These are phyloP conservation scores for Mylabris sibirica DNA, from an alignment of 2,888 invertebrate species.

Conservation along the genomic window DNA sequence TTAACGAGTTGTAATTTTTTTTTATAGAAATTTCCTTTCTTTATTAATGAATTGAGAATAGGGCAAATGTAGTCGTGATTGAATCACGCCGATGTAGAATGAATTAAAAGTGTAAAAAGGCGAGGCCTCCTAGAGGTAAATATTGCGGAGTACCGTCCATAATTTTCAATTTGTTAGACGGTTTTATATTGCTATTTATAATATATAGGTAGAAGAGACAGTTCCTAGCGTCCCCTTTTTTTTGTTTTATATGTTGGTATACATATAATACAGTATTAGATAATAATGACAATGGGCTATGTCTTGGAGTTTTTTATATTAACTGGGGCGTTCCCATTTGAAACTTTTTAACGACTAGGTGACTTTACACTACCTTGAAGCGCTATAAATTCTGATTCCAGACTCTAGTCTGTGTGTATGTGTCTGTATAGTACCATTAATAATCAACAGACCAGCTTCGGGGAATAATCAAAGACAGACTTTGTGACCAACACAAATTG, in stretches of 20 bases:
- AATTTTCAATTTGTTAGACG: constrained; percentile 35
- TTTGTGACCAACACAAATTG: constrained; percentile 10
- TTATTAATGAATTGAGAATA: neutral
- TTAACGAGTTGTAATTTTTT: neutral
- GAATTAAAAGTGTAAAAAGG: constrained; percentile 32
- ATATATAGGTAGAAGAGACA: constrained; percentile 35
- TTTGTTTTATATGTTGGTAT: constrained; percentile 15
- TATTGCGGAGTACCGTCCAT: constrained; percentile 31
- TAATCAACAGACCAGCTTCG: constrained; percentile 17
- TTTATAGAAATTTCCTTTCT: neutral
- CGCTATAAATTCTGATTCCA: constrained; percentile 33
- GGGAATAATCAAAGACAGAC: constrained; percentile 20
- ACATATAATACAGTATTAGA: constrained; percentile 31
- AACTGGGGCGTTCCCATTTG: constrained; percentile 32
- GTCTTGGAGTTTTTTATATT: constrained; percentile 32
- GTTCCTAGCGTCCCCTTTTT: constrained; percentile 34
- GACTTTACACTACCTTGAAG: constrained; percentile 29
- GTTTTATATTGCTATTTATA: constrained; percentile 36
- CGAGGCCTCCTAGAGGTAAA: constrained; percentile 29
- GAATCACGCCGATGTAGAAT: constrained; percentile 25
- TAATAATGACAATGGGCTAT: constrained; percentile 35
- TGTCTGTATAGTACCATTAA: constrained; percentile 19
- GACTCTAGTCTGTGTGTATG: constrained; percentile 9
- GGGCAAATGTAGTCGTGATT: constrained; percentile 16
- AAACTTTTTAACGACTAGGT: constrained; percentile 35